Conservation (phyloP, 2,113 vertebrate genomes). For the Takifugu bimaculatus region DNA sequence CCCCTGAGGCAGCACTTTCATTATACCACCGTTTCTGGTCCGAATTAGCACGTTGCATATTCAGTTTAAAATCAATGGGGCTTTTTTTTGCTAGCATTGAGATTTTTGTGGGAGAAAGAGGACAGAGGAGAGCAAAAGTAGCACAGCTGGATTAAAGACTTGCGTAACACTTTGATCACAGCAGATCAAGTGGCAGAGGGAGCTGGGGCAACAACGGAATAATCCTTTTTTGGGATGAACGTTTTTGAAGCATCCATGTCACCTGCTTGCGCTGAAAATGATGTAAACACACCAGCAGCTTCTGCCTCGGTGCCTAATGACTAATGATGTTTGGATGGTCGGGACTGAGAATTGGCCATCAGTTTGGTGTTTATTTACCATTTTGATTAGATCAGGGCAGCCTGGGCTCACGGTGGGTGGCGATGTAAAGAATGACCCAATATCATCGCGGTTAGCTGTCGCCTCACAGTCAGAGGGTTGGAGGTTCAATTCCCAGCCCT, state of each 20-base stretch:
- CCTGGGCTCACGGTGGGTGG: too few species aligned
- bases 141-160: constrained; percentile 69
- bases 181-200: constrained; percentile 43
- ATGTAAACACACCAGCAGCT: too few species aligned
- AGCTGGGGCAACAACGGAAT: constrained; percentile 44
- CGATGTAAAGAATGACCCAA: too few species aligned
- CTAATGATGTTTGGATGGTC: too few species aligned
- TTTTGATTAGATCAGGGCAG: too few species aligned
- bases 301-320: too few species aligned
- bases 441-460: background rate
- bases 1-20: constrained; percentile 18
- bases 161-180: constrained; percentile 64
- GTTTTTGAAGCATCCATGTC: too few species aligned
- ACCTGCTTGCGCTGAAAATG: too few species aligned
- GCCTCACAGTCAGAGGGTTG: background rate
- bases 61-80: constrained; percentile 9
- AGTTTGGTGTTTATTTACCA: too few species aligned
- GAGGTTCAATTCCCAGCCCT: background rate
- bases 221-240: background rate
- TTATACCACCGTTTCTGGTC: constrained; percentile 10
- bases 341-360: too few species aligned
- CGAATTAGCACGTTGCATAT: constrained; percentile 7
- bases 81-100: constrained; percentile 9
- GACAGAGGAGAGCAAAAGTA: constrained; percentile 35
- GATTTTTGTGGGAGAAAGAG: constrained; percentile 40